Evolutionary conservation across 1,140 invertebrate genomes (phyloP).

Genomic region (Frieseomelitta varia): DNA sequence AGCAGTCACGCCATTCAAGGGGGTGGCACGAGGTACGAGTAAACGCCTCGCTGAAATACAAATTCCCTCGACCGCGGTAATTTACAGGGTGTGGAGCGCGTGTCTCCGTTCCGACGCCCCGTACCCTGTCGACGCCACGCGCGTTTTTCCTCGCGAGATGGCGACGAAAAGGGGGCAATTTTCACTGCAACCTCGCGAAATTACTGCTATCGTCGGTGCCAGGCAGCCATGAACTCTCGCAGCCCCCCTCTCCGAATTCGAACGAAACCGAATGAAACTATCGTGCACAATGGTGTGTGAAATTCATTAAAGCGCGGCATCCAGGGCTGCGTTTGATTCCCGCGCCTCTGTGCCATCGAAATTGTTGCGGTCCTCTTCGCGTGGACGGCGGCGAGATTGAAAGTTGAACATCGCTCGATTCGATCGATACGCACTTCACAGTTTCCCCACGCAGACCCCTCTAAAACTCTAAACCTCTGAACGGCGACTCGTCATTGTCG

Average conservation of each 20-base stretch:
- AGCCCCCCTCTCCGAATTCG: no score
- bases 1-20: slow-evolving; percentile 4
- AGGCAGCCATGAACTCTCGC: not conserved
- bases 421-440: not conserved
- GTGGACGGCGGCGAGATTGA: slow-evolving; percentile 3
- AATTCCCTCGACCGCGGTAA: slow-evolving; percentile 55
- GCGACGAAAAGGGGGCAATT: not conserved
- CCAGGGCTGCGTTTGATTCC: slow-evolving; percentile 8
- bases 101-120: not conserved
- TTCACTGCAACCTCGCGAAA: not conserved
- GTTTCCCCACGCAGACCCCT: not conserved
- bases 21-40: not conserved
- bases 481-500: not conserved
- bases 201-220: not conserved
- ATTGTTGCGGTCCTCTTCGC: slow-evolving; percentile 30
- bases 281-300: slow-evolving; percentile 24
- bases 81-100: slow-evolving; percentile 25
- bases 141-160: not conserved
- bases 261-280: not conserved
- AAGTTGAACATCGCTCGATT: slow-evolving; percentile 4
- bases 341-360: not conserved
- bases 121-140: no score
- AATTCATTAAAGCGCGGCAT: slow-evolving; percentile 31
- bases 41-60: slow-evolving; percentile 59
- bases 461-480: not conserved